Percentiles rank a stretch among this genome's conserved stretches.
These are phyloP conservation scores for Syndactyla subalaris DNA, from an alignment of 2,797 vertebrate genomes.

Conservation along the genomic window DNA sequence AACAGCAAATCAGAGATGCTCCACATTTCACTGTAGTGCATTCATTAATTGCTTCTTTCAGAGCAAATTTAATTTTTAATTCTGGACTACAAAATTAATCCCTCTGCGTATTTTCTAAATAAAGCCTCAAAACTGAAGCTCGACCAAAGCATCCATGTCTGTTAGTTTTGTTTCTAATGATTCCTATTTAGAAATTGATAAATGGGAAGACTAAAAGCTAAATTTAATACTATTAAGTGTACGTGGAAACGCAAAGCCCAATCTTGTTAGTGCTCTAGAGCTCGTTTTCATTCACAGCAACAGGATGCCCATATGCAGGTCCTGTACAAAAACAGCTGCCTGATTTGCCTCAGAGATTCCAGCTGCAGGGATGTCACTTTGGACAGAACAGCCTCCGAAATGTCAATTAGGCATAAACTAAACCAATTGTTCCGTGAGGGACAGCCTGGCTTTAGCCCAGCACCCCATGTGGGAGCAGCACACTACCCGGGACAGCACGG, in stretches of 20 bases:
- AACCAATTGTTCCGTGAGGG: not conserved
- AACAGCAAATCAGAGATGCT: slow-evolving; percentile 9
- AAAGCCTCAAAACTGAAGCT: slow-evolving; percentile 35
- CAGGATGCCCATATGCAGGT: not conserved
- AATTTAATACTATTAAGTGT: not conserved
- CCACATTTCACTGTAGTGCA: slow-evolving; percentile 12
- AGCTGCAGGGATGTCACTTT: not conserved
- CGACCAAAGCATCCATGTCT: slow-evolving; percentile 6
- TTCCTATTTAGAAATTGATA: slow-evolving; percentile 40
- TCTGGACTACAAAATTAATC: slow-evolving; percentile 45
- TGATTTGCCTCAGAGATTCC: not conserved
- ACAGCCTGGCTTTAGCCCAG: not conserved
- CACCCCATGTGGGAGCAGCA: not conserved
- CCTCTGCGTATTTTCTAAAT: slow-evolving; percentile 44
- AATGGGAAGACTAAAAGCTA: not conserved
- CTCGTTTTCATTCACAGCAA: not conserved
- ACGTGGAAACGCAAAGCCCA: not conserved
- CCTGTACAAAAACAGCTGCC: not conserved
- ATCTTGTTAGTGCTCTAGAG: not conserved
- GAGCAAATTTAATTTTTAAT: slow-evolving; percentile 59
- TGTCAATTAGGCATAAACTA: not conserved
- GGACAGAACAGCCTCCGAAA: not conserved
- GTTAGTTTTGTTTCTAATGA: not conserved
- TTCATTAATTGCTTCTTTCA: slow-evolving; percentile 43
- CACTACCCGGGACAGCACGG: not conserved